Evolutionary conservation across 2,113 vertebrate species (phyloP), one percentile per base, ranked within the genome.

Genomic region (Spermophilus dauricus): DNA sequence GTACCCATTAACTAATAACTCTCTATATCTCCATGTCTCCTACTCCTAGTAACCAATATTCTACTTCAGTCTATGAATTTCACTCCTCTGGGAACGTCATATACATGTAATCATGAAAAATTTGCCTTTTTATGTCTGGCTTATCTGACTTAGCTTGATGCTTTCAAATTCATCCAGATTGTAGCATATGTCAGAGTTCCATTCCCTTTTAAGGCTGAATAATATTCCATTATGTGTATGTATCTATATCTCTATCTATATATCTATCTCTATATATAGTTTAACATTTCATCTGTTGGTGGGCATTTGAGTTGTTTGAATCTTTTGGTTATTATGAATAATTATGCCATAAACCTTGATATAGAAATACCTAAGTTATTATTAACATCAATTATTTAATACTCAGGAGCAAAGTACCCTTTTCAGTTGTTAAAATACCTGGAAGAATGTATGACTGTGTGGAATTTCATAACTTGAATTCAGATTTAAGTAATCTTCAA

Each of bases 381-480:
- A 69, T 72, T 17, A 91, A 18, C 10, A 53, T 61, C 28, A 75
- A 18, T 26, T 39, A 75, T 39, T 70, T 72, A 48, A 37, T 63
- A 5, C 32, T 92, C 18, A 17, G 7, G 20, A 75, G 16, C 51
- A 77, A 73, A 89, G 32, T 28, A n/a, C 1, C 20, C n/a, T 76
- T 89, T 53, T 96, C 51, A 51, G 16, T 48, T 67, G 75, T 75
- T 81, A 63, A 88, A 51, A 48, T 83, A 86, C n/a, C 53, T 32
- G n/a, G 16, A 72, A 45, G 63, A 89, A 73, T 65, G 70, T 89
- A 5, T 28, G 5, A 67, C 39, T 95, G 89, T 83, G 34, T 89
- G 65, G 30, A 92, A 95, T 93, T 73, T 86, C 12, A 77, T 70
- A 86, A 63, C 53, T 48, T 85, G 45, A n/a, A 63, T 82, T 93